phyloP scores from a whole-genome alignment of 2,888 invertebrate genomes.

The Colostygia pectinataria region DNA sequence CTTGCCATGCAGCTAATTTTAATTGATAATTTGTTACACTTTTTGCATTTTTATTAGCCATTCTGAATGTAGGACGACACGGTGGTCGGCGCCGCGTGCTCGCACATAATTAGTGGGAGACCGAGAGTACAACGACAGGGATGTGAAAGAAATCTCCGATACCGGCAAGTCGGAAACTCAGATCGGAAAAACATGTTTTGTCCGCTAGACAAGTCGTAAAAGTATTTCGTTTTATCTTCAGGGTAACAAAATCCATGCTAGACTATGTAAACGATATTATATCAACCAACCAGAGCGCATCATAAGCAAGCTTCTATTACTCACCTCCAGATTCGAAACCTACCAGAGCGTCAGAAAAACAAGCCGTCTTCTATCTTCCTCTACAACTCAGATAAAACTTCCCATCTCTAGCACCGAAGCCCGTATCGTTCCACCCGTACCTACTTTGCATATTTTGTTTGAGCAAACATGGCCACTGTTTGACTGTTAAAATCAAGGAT shows the following conservation, averaged over 20 bases:
- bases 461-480: conserved; percentile 74
- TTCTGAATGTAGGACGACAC: conserved; percentile 65
- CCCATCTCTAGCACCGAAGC: conserved; percentile 32
- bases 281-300: too few relatives aligned
- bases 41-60: conserved; percentile 76
- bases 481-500: conserved; percentile 79
- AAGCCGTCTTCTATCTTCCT: neutral
- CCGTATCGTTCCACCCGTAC: conserved; percentile 74
- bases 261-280: too few relatives aligned
- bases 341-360: neutral
- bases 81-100: conserved; percentile 64
- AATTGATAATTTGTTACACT: conserved; percentile 74
- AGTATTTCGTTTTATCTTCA: too few relatives aligned
- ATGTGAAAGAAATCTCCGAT: conserved; percentile 1
- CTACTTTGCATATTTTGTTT: conserved; percentile 81
- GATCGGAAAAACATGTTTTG: neutral
- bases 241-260: too few relatives aligned
- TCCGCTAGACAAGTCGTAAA: too few relatives aligned
- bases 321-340: conserved; percentile 1
- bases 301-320: too few relatives aligned
- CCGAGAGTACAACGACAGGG: conserved; percentile 19
- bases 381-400: neutral
- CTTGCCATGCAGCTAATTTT: conserved; percentile 62
- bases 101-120: conserved; percentile 70
- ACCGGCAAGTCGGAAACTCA: conserved; percentile 2